A percentile compares a stretch with the other conserved stretches of the same genome.
Evolutionary conservation across 2,888 invertebrate genomes (phyloP).

Genomic region (Platypus cylindrus): DNA sequence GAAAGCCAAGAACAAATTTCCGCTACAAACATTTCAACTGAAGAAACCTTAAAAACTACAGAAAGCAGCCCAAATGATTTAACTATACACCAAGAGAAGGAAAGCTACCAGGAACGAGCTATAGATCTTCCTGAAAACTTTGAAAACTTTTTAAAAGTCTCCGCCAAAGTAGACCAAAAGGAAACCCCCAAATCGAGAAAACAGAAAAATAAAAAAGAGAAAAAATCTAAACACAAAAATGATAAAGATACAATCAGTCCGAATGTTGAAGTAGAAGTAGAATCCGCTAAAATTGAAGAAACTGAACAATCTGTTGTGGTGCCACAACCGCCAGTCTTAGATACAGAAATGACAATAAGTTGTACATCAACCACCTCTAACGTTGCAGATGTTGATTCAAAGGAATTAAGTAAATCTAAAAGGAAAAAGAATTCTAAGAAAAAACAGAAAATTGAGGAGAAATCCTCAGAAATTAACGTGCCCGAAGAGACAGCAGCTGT

Average conservation of each 20-base stretch:
- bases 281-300: neutral
- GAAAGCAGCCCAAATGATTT: too few relatives aligned
- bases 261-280: neutral
- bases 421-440: too few relatives aligned
- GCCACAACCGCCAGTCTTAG: neutral
- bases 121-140: too few relatives aligned
- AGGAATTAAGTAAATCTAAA: too few relatives aligned
- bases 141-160: too few relatives aligned
- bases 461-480: too few relatives aligned
- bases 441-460: too few relatives aligned
- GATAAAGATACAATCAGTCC: neutral
- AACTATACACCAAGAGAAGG: slow-evolving; percentile 13
- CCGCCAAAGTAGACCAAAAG: neutral
- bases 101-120: too few relatives aligned
- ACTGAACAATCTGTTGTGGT: neutral
- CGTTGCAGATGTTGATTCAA: neutral
- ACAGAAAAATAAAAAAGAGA: slow-evolving; percentile 3
- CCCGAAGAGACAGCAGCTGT: too few relatives aligned
- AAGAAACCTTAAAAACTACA: too few relatives aligned
- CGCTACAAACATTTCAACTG: too few relatives aligned
- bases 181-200: slow-evolving; percentile 2
- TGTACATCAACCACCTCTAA: neutral
- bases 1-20: too few relatives aligned
- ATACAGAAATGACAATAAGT: neutral
- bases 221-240: neutral